Base-by-base conservation (phyloP, 1,140 invertebrate species). In the Venustaconcha ellipsiformis region DNA sequence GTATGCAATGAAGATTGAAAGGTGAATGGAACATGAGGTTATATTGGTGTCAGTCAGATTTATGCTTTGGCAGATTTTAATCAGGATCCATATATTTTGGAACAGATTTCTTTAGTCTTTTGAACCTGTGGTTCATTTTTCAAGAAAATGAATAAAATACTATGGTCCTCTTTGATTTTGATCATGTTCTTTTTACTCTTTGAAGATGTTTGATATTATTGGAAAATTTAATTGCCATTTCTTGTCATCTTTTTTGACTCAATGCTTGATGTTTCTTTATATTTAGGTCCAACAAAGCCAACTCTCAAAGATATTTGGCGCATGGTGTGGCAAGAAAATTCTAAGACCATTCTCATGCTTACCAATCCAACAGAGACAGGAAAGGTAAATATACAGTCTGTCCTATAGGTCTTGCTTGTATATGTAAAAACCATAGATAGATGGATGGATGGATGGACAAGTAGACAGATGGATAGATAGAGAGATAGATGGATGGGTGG, bases 261-360 rank as follows among this genome's bases (percentile, higher is more conserved):
- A 8, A 11, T 48, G 11, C 6, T 57, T 37, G 69, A 20, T 64
- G 20, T 71, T 67, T 68, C 26, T 30, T 30, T 30, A 56, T 15
- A 65, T 67, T 2, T 67, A 89, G 88, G 86, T 57, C 87, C 88
- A 68, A 86, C 82, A 65, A 79, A 79, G 75, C 72, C 83, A 18
- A 90, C 89, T 13, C 74, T 90, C 60, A 92, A 93, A 58, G 97
- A 98, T 91, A 97, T 98, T 90, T 99, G 97, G 97, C 93, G 95
- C 83, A 97, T 98, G 96, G 93, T 97, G 74, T 98, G 96, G 96
- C 96, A 98, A 91, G 96, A 98, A 89, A 94, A 95, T 83, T 94
- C 94, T 90, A 94, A 95, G 81, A 94, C 97, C 70, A 92, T 98
- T 78, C 96, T 98, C 70, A 98, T 98, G 96, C 96, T 96, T 60